These are phyloP conservation scores for Eupithecia inturbata DNA, from an alignment of 2,888 invertebrate species.

Conservation along the genomic window DNA sequence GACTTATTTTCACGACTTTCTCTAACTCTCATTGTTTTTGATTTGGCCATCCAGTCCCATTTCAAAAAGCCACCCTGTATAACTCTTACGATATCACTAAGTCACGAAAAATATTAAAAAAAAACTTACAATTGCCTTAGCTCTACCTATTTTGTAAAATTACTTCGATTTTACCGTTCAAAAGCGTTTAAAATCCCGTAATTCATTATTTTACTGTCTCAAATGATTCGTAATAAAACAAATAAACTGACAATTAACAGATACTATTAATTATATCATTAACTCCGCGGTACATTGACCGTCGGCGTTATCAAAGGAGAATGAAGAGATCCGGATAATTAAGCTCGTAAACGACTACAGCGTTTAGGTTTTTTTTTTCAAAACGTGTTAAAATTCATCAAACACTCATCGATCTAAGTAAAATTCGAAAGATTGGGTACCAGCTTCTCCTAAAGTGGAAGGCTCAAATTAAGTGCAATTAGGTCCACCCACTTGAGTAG, in stretches of 20 bases:
- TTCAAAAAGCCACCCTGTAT: no score
- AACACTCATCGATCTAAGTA: no score
- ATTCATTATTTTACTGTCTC: slow-evolving; percentile 55
- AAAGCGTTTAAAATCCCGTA: slow-evolving; percentile 41
- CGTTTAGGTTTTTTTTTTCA: background rate
- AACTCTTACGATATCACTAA: no score
- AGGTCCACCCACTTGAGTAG: no score
- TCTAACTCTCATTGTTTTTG: no score
- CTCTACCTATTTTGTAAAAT: background rate
- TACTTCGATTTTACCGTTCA: background rate
- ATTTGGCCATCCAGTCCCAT: no score
- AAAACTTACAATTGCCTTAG: background rate
- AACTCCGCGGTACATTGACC: slow-evolving; percentile 1
- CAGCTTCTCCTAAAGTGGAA: no score
- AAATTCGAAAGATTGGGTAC: no score
- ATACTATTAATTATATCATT: slow-evolving; percentile 15
- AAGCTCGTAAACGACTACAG: background rate
- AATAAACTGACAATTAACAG: slow-evolving; percentile 38
- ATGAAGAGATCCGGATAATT: slow-evolving; percentile 7
- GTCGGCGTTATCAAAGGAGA: slow-evolving; percentile 3
- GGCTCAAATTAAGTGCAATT: no score
- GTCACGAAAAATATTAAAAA: no score
- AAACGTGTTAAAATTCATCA: background rate
- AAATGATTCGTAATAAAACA: slow-evolving; percentile 57
- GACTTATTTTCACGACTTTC: no score